phyloP scores from a whole-genome alignment of 2,113 vertebrate species.

The Coreoperca whiteheadi region DNA sequence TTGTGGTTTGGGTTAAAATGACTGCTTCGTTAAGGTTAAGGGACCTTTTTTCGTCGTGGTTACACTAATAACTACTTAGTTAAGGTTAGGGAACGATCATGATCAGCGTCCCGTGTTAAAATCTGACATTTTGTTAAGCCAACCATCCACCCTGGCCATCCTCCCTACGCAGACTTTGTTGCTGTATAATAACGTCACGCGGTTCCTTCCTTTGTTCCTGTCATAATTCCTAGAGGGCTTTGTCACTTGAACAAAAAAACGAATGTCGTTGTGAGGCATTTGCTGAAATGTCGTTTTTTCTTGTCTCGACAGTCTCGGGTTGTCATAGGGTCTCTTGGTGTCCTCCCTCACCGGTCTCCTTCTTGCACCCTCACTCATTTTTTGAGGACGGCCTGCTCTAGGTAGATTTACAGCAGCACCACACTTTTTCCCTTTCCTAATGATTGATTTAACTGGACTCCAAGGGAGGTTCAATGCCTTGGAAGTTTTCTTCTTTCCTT shows the following conservation, averaged over 20 bases:
- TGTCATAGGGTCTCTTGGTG: neutral
- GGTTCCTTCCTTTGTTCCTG: neutral
- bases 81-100: neutral
- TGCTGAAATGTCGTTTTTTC: neutral
- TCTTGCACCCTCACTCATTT: neutral
- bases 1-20: neutral
- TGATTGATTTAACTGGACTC: conserved; percentile 27
- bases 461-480: neutral
- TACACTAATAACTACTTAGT: neutral
- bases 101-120: neutral
- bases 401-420: conserved; percentile 6
- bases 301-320: neutral
- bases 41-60: neutral
- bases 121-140: no score
- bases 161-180: no score
- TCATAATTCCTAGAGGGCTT: neutral
- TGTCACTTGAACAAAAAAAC: neutral
- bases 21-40: neutral
- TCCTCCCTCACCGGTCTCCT: conserved; percentile 4
- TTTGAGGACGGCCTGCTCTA: neutral
- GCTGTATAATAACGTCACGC: no score
- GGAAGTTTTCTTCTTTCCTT: neutral
- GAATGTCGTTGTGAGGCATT: neutral
- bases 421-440: conserved; percentile 36
- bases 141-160: no score